phyloP scores from a whole-genome alignment of 2,113 vertebrate genomes.

The Rhinopithecus roxellana region DNA sequence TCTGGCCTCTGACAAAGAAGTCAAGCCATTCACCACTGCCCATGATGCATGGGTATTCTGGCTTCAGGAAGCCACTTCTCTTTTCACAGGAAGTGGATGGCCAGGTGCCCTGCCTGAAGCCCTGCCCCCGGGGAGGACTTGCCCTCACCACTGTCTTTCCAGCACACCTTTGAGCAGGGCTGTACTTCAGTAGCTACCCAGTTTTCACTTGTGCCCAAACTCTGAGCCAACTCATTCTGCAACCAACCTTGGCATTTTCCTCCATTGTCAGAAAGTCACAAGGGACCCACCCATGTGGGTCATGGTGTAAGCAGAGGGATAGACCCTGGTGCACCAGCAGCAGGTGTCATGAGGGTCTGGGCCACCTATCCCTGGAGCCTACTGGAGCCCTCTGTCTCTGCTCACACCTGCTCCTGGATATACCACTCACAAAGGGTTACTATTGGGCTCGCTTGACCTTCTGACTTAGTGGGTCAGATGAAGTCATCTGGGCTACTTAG shows the following conservation, averaged over 20 bases:
- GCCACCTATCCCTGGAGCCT: background rate
- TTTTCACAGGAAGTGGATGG: background rate
- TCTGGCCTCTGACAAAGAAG: background rate
- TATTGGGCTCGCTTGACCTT: background rate
- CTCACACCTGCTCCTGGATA: background rate
- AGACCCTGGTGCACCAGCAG: background rate
- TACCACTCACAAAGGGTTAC: background rate
- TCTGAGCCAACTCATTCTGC: background rate
- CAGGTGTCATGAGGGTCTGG: background rate
- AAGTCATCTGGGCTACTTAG: background rate
- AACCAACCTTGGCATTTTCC: background rate
- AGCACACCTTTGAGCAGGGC: background rate
- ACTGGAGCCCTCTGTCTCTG: background rate
- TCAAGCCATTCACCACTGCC: background rate
- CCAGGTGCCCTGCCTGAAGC: background rate
- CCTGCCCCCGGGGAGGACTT: background rate
- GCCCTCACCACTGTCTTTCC: background rate
- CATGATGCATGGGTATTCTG: fast-evolving
- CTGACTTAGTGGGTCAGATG: background rate
- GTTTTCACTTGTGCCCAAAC: background rate
- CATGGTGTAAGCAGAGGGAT: background rate
- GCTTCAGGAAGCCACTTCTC: fast-evolving
- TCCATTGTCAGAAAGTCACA: background rate
- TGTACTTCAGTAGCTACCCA: background rate
- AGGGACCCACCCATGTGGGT: background rate